A percentile compares a stretch with the other conserved stretches of the same genome.
phyloP scores from a whole-genome alignment of 2,888 invertebrate species.

The Philhelius pedissequus region DNA sequence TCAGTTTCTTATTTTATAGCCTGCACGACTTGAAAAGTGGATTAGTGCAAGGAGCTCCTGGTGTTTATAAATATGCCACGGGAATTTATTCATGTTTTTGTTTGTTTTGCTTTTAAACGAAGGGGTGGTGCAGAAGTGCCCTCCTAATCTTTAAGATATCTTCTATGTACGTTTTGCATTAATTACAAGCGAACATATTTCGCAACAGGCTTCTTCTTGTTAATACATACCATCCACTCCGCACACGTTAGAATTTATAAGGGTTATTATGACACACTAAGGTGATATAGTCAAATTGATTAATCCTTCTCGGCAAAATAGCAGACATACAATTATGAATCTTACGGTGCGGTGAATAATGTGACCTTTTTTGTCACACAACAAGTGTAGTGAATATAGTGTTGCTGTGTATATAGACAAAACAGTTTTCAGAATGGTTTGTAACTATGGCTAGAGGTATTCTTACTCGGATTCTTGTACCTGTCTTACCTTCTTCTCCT shows the following conservation, averaged over 20 bases:
- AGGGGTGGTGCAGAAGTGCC: neutral
- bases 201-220: neutral
- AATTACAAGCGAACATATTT: constrained; percentile 38
- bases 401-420: neutral
- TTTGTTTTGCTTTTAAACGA: constrained; percentile 9
- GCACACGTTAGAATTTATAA: neutral
- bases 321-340: constrained; percentile 56
- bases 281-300: constrained; percentile 64
- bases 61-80: constrained; percentile 30
- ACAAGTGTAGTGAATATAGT: constrained; percentile 45
- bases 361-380: constrained; percentile 24
- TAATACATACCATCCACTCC: neutral
- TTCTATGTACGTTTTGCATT: constrained; percentile 29
- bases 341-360: constrained; percentile 2
- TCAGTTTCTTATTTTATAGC: constrained; percentile 37
- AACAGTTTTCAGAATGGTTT: no score
- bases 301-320: constrained; percentile 53
- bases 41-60: constrained; percentile 5
- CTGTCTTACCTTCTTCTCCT: neutral
- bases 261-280: constrained; percentile 48
- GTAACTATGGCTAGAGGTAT: neutral
- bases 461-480: neutral
- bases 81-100: constrained; percentile 12
- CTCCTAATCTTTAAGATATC: neutral
- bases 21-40: neutral